These are phyloP conservation scores for Nestor notabilis DNA, from an alignment of 2,113 vertebrate species.

Conservation along the genomic window DNA sequence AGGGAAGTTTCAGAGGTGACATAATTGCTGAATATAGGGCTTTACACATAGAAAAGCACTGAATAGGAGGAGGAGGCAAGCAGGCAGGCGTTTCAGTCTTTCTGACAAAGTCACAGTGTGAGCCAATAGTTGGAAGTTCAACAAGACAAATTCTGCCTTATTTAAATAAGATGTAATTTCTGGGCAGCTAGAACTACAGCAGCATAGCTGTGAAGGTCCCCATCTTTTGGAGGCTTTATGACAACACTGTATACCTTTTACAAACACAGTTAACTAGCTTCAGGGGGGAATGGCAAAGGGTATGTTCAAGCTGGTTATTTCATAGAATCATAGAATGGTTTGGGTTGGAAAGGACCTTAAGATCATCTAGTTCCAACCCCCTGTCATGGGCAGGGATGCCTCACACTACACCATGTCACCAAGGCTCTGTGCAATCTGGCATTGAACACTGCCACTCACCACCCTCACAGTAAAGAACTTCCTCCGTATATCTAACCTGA, in stretches of 20 bases:
- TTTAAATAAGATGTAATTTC: background rate
- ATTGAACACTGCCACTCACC: background rate
- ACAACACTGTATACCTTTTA: background rate
- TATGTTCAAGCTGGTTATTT: background rate
- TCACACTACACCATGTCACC: background rate
- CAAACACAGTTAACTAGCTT: background rate
- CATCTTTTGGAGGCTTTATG: background rate
- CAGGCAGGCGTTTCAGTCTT: background rate
- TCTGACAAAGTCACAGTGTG: background rate
- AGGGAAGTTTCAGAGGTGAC: conserved; percentile 30
- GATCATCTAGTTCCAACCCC: background rate
- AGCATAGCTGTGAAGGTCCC: background rate
- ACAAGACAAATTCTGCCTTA: background rate
- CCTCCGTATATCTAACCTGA: background rate
- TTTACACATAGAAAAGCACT: background rate
- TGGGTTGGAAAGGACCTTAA: background rate
- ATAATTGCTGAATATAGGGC: conserved; percentile 44
- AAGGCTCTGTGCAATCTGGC: background rate
- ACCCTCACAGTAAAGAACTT: background rate
- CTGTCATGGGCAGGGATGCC: background rate
- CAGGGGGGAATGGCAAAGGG: background rate
- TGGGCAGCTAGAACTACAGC: background rate
- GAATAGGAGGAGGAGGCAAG: background rate
- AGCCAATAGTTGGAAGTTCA: conserved; percentile 7
- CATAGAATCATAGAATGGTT: background rate